Base-by-base conservation (phyloP, 2,113 vertebrate species). In the Mirounga angustirostris region DNA sequence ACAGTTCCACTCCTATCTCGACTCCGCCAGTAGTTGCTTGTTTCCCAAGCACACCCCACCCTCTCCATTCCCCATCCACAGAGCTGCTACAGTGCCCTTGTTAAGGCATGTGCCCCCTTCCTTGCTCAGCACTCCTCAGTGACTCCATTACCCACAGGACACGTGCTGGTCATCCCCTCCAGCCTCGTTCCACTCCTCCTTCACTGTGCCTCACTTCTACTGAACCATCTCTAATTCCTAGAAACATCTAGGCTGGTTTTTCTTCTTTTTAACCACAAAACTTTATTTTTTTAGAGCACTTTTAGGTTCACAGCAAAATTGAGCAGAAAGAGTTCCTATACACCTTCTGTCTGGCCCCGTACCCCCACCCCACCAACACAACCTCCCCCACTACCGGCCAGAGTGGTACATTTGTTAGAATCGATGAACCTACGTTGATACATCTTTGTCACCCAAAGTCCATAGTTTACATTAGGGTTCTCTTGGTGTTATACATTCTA, bases 291-390 rank as follows among this genome's bases (percentile, higher is more conserved):
- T 74, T 24, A 78, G 18, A 61, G 43, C 63, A 80, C 43, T 56
- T 73, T 80, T 43, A 73, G 63, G 54, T 82, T 74, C 65, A 33
- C 19, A 88, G 58, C 46, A 96, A 96, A 96, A 82, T 6, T 40
- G 83, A 56, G n/a, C 50, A 73, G 67, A 81, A 74, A 14, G 28
- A 74, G 84, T 76, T 65, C 43, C 50, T 36, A 16, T 11, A 5
- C 46, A 24, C 26, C 28, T 21, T 18, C 46, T 54, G 16, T 65
- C 36, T 3, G 5, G 40, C 4, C 26, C 43, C 33, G 6, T 0
- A 67, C 63, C 15, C 16, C 24, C 7, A 46, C 50, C 18, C 13
- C 7, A 2, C 33, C 4, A 7, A 11, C 40, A 18, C 40, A 59
- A 13, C 16, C 33, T n/a, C 14, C 18, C 26, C 40, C 33, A 21